Evolutionary conservation across 2,113 vertebrate species (phyloP).

Genomic region (Melanocharis versteri): DNA sequence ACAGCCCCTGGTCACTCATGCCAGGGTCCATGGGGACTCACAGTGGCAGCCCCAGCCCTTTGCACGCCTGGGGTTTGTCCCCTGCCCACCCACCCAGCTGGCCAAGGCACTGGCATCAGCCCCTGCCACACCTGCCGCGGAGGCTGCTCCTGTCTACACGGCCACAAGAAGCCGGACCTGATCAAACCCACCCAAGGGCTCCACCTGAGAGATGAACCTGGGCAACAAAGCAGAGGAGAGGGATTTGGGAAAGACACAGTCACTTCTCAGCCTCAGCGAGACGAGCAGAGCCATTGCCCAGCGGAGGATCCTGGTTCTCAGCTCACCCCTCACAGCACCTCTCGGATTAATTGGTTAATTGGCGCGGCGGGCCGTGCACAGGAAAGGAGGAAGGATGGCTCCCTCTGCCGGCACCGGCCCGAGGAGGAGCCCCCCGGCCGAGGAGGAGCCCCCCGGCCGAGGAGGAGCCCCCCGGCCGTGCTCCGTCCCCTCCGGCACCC

Average conservation of each 20-base stretch:
- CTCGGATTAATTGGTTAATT: conserved; percentile 33
- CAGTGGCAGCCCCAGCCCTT: fast-evolving
- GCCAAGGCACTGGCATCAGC: not conserved
- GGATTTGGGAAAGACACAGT: not conserved
- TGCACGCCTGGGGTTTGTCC: too few species aligned
- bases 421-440: not conserved
- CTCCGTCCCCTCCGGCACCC: not conserved
- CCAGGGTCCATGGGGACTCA: fast-evolving
- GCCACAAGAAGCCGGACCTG: not conserved
- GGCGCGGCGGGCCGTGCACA: not conserved
- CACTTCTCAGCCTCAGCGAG: not conserved
- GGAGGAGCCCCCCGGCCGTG: not conserved
- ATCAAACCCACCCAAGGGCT: not conserved
- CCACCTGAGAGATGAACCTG: not conserved
- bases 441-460: not conserved
- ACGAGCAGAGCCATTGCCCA: not conserved
- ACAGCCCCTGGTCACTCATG: not conserved
- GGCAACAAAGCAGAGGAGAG: not conserved
- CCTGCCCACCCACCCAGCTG: not conserved
- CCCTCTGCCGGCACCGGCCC: conserved; percentile 53
- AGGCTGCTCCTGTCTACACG: not conserved
- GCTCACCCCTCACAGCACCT: not conserved
- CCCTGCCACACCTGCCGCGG: fast-evolving
- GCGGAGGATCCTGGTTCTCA: not conserved
- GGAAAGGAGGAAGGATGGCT: conserved; percentile 28